Percentiles rank a stretch among this genome's conserved stretches.
Evolutionary conservation across 2,888 invertebrate genomes (phyloP).

Genomic region (Orthosia gracilis): DNA sequence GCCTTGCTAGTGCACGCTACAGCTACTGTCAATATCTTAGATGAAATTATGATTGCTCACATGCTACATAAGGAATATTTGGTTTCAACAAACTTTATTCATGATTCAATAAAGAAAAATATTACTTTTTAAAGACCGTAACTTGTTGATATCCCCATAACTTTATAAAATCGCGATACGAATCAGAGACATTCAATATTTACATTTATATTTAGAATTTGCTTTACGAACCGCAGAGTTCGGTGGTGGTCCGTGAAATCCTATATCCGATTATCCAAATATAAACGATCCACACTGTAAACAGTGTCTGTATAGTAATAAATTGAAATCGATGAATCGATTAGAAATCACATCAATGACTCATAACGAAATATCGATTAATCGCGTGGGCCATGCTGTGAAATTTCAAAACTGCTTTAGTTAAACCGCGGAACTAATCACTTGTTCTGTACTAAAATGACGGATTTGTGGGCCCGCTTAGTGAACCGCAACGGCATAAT

Average conservation of each 20-base stretch:
- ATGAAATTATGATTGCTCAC: constrained; percentile 30
- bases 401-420: constrained; percentile 77
- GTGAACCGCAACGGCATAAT: constrained; percentile 73
- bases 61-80: neutral
- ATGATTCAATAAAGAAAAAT: constrained; percentile 18
- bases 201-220: constrained; percentile 61
- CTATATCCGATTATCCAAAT: constrained; percentile 72
- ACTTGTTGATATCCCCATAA: constrained; percentile 34
- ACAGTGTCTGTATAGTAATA: constrained; percentile 72
- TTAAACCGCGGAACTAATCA: constrained; percentile 82
- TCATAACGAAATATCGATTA: constrained; percentile 76
- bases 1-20: constrained; percentile 50
- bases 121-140: constrained; percentile 21
- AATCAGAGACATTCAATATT: constrained; percentile 55
- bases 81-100: neutral
- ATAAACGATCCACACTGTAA: constrained; percentile 75
- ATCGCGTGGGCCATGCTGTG: constrained; percentile 79
- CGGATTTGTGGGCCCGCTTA: constrained; percentile 68
- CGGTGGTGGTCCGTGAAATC: constrained; percentile 72
- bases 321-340: constrained; percentile 78
- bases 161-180: constrained; percentile 42
- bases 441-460: constrained; percentile 71
- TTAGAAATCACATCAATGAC: constrained; percentile 77
- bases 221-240: constrained; percentile 65
- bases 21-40: constrained; percentile 49